Conservation (phyloP, 2,113 vertebrate species). For the Phocoena phocoena region DNA sequence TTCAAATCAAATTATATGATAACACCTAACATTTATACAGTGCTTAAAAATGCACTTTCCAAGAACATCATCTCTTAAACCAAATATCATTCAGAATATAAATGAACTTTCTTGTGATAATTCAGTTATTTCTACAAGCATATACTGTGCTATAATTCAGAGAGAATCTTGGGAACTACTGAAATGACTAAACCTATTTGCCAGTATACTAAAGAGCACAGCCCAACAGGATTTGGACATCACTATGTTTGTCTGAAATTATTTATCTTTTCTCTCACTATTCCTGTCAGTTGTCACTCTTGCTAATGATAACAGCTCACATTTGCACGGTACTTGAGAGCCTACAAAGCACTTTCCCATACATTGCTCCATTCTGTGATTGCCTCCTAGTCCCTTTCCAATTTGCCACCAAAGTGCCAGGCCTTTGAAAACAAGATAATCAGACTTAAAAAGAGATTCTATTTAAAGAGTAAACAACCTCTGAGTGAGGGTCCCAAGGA, state of each 20-base stretch:
- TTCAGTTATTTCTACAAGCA: neutral
- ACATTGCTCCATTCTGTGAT: neutral
- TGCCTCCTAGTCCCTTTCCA: neutral
- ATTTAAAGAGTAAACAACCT: conserved; percentile 53
- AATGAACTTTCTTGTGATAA: conserved; percentile 10
- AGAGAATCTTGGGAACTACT: neutral
- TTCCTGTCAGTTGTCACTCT: neutral
- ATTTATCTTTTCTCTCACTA: neutral
- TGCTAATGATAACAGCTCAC: neutral
- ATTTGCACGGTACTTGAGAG: neutral
- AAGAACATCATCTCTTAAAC: neutral
- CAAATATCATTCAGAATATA: neutral
- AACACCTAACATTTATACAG: neutral
- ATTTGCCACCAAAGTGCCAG: conserved; percentile 50
- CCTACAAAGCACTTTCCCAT: neutral
- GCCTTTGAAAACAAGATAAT: conserved; percentile 53
- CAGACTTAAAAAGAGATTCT: conserved; percentile 55
- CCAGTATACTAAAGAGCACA: neutral
- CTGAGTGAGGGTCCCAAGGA: neutral
- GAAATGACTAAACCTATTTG: neutral
- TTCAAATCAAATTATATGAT: neutral
- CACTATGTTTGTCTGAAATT: neutral
- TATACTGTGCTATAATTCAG: neutral
- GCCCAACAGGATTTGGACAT: neutral
- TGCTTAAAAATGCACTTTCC: neutral